These are phyloP conservation scores for Pilophorus perplexus DNA, from an alignment of 2,888 invertebrate species.

Conservation along the genomic window DNA sequence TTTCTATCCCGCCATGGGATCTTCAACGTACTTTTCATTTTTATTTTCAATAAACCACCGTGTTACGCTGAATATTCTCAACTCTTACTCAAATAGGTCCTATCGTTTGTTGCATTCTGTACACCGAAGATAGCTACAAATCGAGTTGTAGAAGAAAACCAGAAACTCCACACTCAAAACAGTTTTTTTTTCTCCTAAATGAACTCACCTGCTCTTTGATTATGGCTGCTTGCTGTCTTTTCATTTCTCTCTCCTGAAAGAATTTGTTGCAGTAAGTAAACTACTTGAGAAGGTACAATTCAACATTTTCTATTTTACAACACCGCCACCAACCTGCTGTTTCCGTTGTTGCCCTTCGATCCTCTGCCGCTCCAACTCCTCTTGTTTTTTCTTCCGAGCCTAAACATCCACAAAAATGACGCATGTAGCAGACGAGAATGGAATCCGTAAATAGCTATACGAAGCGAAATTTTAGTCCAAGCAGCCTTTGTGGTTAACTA, in stretches of 20 bases:
- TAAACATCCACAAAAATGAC: slow-evolving; percentile 61
- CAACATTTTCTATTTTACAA: too few relatives aligned
- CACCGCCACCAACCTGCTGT: slow-evolving; percentile 76
- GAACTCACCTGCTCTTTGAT: slow-evolving; percentile 86
- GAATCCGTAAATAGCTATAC: slow-evolving; percentile 35
- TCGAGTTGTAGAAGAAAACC: too few relatives aligned
- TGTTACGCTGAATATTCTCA: too few relatives aligned
- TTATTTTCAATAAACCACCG: too few relatives aligned
- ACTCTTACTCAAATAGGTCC: too few relatives aligned
- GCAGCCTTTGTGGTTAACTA: slow-evolving; percentile 26
- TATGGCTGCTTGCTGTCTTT: slow-evolving; percentile 82
- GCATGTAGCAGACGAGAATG: slow-evolving; percentile 51
- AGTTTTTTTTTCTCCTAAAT: too few relatives aligned
- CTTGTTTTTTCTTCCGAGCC: slow-evolving; percentile 82
- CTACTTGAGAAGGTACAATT: neutral
- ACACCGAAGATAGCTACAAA: slow-evolving; percentile 6
- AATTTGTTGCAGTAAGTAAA: too few relatives aligned
- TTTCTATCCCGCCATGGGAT: too few relatives aligned
- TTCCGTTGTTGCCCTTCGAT: slow-evolving; percentile 80
- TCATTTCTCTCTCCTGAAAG: slow-evolving; percentile 84
- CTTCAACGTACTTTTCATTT: too few relatives aligned
- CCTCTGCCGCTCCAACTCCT: slow-evolving; percentile 79
- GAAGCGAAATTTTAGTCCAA: slow-evolving; percentile 20
- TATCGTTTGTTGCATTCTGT: slow-evolving; percentile 4
- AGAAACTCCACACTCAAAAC: neutral